Evolutionary conservation across 2,888 invertebrate genomes (phyloP).

Genomic region (Hipparchia sbordonii): DNA sequence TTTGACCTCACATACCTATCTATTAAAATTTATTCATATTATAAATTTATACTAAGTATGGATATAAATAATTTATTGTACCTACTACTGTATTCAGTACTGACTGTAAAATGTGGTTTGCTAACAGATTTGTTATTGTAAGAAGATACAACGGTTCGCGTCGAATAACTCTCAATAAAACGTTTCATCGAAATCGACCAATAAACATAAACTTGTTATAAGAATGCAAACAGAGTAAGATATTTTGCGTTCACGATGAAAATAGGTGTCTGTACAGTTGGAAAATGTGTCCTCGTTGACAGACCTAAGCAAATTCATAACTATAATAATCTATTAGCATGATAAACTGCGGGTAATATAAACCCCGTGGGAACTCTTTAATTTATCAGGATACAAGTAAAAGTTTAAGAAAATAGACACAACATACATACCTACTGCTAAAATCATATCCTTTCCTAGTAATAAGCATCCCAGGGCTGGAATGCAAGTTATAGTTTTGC

Average conservation of each 20-base stretch:
- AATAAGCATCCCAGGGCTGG: conserved; percentile 2
- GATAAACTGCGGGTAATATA: too few relatives aligned
- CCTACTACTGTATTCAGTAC: not conserved
- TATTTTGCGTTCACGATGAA: conserved; percentile 21
- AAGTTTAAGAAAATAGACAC: too few relatives aligned
- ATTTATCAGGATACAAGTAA: too few relatives aligned
- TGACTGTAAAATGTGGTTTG: not conserved
- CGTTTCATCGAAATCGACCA: conserved; percentile 10
- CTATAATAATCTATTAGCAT: too few relatives aligned
- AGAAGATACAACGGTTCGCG: not conserved
- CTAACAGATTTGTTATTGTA: conserved; percentile 11
- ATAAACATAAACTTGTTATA: conserved; percentile 26
- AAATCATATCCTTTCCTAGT: not conserved
- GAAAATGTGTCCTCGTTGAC: conserved; percentile 6
- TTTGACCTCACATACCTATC: not conserved
- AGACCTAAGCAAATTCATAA: conserved; percentile 12
- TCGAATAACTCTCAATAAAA: conserved; percentile 7
- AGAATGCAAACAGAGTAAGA: conserved; percentile 16
- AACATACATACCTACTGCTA: too few relatives aligned
- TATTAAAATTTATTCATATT: not conserved
- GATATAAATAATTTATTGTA: not conserved
- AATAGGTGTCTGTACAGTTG: conserved; percentile 11
- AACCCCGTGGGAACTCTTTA: too few relatives aligned
- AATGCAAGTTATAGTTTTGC: not conserved
- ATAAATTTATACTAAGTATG: not conserved